Base-by-base conservation (phyloP, 2,888 invertebrate genomes). In the Drosophila antonietae region DNA sequence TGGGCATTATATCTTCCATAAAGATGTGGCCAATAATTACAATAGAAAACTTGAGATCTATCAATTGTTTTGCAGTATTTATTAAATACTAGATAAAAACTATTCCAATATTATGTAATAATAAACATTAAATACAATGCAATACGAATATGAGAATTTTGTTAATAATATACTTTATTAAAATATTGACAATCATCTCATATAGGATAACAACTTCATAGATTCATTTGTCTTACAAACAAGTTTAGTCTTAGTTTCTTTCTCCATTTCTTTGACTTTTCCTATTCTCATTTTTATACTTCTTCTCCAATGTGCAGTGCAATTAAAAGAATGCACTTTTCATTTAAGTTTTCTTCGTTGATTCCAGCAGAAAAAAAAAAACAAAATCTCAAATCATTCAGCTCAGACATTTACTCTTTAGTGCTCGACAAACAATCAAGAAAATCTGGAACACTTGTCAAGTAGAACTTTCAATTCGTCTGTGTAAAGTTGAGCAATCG, bases 401-500 rank as follows among this genome's bases (percentile, higher is more conserved):
- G 18, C 49, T 18, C 2, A 18, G 18, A 18, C 12, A 33, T 18
- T 33, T 12, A 1, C 14, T 37, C 15, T 53, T 15, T 8, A 14
- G 20, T 44, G 20, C 44, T 20, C 2, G 18, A 9, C 12, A 47
- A 37, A 46, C 9, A 20, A 20, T 18, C 20, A 10, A 18, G 9
- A 28, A 47, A 39, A 59, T 49, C 18, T 49, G 28, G 37, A 39
- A 2, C 37, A 18, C 15, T 14, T 6, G 18, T 31, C 5, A 28
- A 47, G 68, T 10, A 28, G 28, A 28, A 20, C 31, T 10, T 41
- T n/a, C 23, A 41, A 20, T 7, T 9, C n/a, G 33, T 31, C 35
- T 55, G n/a, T 12, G 14, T 35, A 49, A 28, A 75, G 39, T 46
- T 58, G 14, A 35, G 39, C 31, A 37, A 18, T 2, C 9, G 28